Evolutionary conservation across 1,140 invertebrate species (phyloP), one percentile per base, ranked within the genome.

Genomic region (Littorina saxatilis): DNA sequence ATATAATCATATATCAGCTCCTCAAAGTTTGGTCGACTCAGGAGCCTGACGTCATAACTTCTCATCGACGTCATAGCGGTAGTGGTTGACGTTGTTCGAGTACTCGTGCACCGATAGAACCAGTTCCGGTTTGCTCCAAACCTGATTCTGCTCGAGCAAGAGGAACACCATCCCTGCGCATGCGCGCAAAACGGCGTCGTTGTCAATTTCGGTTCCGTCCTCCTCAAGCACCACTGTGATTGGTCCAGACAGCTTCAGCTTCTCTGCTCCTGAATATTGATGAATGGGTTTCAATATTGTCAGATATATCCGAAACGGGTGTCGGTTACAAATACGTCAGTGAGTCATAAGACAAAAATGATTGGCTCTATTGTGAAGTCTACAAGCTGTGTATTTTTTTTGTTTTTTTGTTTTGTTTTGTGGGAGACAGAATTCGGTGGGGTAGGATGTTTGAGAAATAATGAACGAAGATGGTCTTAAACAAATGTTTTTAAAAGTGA

Each of bases 141-240:
- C 47, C 32, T 77, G 52, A 32, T 35, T 61, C 50, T 77, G 75
- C 32, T 77, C 75, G 37, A 77, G 32, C 7, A 81, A 29, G 20
- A 81, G 52, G 11, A 81, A 23, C 20, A 81, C 73, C 39, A 66
- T 58, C 39, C 80, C 80, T n/a, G 80, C 52, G 61, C 80, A 81
- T 47, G 80, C 80, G 72, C 80, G 72, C 29, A 81, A 32, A 27
- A 81, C 74, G 20, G 73, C 80, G 63, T 81, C 80, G 52, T 63
- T 81, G 63, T 81, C 80, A 29, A 81, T 68, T 68, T 81, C 80
- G 29, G 80, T 81, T 32, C 80, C 80, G 32, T 81, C 80, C 39
- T 81, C 80, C 35, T 75, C 80, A 23, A 81, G 73, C 0, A 75
- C 72, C 0, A 81, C 72, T n/a, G 43, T 47, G 50, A 76, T 47